phyloP scores from a whole-genome alignment of 53 echinoderm and acorn worm genomes.

The Henricia sp. region DNA sequence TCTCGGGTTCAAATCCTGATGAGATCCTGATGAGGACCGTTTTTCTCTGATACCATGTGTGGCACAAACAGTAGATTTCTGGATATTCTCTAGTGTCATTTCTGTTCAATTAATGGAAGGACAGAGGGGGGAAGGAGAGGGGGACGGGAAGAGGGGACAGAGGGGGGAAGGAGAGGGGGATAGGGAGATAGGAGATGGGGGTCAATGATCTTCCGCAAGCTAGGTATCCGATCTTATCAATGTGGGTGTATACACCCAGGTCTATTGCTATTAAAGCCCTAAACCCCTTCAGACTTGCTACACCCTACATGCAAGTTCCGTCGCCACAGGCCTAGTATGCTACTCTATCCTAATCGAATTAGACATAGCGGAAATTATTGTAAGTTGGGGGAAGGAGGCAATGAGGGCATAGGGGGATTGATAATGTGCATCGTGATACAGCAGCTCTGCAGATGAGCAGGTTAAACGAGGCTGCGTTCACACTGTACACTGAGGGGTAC shows the following conservation, averaged over 20 bases:
- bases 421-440: background rate
- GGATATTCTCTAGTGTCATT: background rate
- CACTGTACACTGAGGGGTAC: background rate
- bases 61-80: background rate
- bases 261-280: background rate
- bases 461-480: background rate
- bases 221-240: no score
- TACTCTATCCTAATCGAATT: conserved; percentile 51
- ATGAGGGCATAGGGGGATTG: background rate
- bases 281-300: background rate
- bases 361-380: conserved; percentile 43
- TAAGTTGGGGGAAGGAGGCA: conserved; percentile 32
- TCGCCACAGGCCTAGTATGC: conserved; percentile 1
- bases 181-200: no score
- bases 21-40: no score
- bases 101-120: no score
- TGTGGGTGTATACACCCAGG: background rate
- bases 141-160: background rate
- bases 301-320: conserved; percentile 18
- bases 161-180: no score
- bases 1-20: no score
- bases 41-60: no score
- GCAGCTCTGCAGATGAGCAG: background rate
- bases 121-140: no score
- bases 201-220: no score